Percentiles rank a stretch among this genome's conserved stretches.
Evolutionary conservation across 2,888 invertebrate genomes (phyloP).

Genomic region (Nymphalis polychloros): DNA sequence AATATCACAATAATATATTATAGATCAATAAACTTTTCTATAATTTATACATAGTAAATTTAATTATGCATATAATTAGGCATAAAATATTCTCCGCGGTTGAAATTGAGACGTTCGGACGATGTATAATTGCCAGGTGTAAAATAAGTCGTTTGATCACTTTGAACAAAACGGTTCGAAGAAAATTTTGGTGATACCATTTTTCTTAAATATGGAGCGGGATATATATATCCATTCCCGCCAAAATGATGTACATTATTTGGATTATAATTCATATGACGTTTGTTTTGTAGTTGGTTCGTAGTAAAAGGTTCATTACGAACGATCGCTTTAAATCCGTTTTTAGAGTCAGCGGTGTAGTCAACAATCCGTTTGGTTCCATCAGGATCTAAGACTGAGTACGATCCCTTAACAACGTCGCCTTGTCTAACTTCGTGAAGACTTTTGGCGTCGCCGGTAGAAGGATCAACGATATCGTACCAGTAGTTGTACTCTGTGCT

Average conservation of each 20-base stretch:
- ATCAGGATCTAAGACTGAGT: slow-evolving; percentile 72
- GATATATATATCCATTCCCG: slow-evolving; percentile 19
- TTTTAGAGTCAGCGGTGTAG: slow-evolving; percentile 74
- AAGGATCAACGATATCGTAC: slow-evolving; percentile 78
- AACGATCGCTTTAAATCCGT: slow-evolving; percentile 80
- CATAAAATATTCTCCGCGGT: slow-evolving; percentile 59
- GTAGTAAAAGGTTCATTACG: slow-evolving; percentile 60
- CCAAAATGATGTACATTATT: slow-evolving; percentile 2
- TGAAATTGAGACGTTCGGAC: slow-evolving; percentile 42
- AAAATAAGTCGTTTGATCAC: slow-evolving; percentile 49
- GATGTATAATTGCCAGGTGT: slow-evolving; percentile 56
- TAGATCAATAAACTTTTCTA: not conserved
- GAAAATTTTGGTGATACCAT: slow-evolving; percentile 38
- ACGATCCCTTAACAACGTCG: slow-evolving; percentile 67
- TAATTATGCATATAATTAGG: slow-evolving; percentile 46
- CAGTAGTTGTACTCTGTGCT: slow-evolving; percentile 71
- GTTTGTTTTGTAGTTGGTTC: slow-evolving; percentile 19
- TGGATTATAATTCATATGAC: slow-evolving; percentile 12
- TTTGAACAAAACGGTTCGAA: slow-evolving; percentile 35
- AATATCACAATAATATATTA: slow-evolving; percentile 38
- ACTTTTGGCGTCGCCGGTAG: slow-evolving; percentile 72
- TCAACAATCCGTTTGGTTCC: slow-evolving; percentile 72
- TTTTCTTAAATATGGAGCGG: slow-evolving; percentile 16
- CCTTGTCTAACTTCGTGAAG: slow-evolving; percentile 69
- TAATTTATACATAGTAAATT: slow-evolving; percentile 8